A percentile compares a stretch with the other conserved stretches of the same genome.
phyloP scores from a whole-genome alignment of 1,140 invertebrate genomes.

The Lordiphosa mommai region DNA sequence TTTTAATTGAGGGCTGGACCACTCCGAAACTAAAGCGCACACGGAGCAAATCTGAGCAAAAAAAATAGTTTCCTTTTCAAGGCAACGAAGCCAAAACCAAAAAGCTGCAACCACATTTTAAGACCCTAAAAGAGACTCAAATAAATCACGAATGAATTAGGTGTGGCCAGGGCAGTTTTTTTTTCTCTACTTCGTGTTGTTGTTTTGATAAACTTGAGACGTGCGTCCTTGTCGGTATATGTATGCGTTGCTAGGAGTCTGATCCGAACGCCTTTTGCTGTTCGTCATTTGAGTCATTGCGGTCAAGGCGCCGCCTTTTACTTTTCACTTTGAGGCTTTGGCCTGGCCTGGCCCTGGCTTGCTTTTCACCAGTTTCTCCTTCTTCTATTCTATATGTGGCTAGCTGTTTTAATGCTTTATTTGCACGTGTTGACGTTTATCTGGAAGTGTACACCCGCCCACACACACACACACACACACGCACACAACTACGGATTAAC shows the following conservation, averaged over 20 bases:
- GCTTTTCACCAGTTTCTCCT: background rate
- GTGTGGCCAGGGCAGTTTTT: conserved; percentile 53
- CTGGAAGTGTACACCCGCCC: conserved; percentile 12
- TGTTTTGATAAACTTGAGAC: conserved; percentile 74
- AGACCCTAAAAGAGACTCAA: conserved; percentile 65
- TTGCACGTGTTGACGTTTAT: conserved; percentile 69
- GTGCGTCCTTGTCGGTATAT: conserved; percentile 48
- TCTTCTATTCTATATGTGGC: conserved; percentile 30
- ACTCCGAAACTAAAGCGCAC: conserved; percentile 36
- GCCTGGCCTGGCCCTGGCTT: background rate
- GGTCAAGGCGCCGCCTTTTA: conserved; percentile 59
- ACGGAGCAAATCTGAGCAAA: conserved; percentile 20
- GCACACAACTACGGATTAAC: conserved; percentile 53
- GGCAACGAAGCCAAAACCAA: conserved; percentile 7
- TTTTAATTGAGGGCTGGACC: conserved; percentile 62
- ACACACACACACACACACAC: conserved; percentile 18
- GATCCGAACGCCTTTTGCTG: conserved; percentile 32
- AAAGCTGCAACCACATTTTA: conserved; percentile 61
- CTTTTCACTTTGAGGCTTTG: conserved; percentile 13
- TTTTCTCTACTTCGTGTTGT: conserved; percentile 45
- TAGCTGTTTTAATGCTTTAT: conserved; percentile 66
- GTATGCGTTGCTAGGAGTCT: conserved; percentile 24
- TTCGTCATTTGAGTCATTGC: conserved; percentile 68
- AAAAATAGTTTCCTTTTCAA: conserved; percentile 61
- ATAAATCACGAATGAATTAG: conserved; percentile 78